Evolutionary conservation across 2,113 vertebrate genomes (phyloP).

Genomic region (Urocolius indicus): DNA sequence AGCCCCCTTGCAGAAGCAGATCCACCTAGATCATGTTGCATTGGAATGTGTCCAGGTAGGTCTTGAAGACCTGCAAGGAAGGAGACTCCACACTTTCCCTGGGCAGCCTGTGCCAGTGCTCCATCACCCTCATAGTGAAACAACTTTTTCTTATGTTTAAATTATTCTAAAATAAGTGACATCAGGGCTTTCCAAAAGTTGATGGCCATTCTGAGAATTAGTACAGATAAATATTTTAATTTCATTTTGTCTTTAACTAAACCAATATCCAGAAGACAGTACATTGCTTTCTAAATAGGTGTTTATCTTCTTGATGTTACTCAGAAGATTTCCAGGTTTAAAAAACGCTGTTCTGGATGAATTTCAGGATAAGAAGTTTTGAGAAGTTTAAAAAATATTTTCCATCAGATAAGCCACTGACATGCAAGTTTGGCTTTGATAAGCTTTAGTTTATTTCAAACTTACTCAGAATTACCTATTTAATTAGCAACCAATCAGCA

Average conservation of each 20-base stretch:
- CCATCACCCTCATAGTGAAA: no score
- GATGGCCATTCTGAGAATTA: background rate
- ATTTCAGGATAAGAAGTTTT: background rate
- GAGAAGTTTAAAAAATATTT: background rate
- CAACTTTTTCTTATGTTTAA: no score
- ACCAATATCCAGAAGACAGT: background rate
- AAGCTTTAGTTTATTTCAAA: background rate
- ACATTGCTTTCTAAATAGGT: background rate
- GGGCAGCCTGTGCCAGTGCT: no score
- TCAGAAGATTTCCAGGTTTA: background rate
- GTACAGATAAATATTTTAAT: background rate
- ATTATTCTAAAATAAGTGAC: background rate
- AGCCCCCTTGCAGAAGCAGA: no score
- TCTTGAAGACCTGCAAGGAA: no score
- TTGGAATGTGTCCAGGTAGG: no score
- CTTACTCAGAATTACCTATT: background rate
- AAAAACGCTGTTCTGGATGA: background rate
- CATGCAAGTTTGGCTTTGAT: background rate
- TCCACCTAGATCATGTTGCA: no score
- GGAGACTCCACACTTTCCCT: no score
- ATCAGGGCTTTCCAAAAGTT: background rate
- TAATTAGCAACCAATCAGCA: background rate
- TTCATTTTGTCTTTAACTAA: slow-evolving; percentile 17
- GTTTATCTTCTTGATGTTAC: background rate
- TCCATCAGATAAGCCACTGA: background rate